Conservation (phyloP, 2,888 invertebrate genomes). For the Meliscaeva auricollis region DNA sequence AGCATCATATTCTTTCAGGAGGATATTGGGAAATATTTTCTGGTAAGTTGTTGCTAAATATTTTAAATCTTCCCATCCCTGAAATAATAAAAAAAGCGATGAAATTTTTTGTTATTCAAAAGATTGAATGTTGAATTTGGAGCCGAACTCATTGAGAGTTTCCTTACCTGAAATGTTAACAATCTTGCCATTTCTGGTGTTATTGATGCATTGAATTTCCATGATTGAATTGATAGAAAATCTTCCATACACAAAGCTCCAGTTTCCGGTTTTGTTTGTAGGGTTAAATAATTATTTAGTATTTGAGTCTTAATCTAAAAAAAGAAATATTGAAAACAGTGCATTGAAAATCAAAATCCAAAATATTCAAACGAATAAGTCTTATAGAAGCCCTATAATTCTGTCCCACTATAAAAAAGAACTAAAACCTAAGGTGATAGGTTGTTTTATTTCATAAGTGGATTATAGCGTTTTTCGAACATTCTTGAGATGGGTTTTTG, state of each 20-base stretch:
- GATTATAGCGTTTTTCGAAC: no score
- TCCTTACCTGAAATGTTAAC: constrained; percentile 85
- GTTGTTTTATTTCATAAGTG: no score
- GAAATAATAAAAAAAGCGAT: constrained; percentile 29
- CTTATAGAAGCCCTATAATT: no score
- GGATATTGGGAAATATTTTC: constrained; percentile 87
- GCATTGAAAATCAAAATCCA: neutral
- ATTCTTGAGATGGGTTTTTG: no score
- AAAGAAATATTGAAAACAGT: neutral
- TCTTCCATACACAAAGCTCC: constrained; percentile 89
- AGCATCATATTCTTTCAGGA: constrained; percentile 85
- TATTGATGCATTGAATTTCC: constrained; percentile 88
- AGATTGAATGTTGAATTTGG: no score
- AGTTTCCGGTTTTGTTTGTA: constrained; percentile 84
- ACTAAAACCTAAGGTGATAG: no score
- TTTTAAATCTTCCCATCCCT: constrained; percentile 87
- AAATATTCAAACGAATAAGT: no score
- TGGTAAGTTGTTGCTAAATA: constrained; percentile 88
- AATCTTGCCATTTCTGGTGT: constrained; percentile 86
- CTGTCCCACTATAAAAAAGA: no score
- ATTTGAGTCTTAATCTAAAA: constrained; percentile 85
- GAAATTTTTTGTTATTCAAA: no score
- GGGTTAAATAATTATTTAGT: constrained; percentile 87
- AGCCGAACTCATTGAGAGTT: no score
- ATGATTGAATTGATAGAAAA: constrained; percentile 87